Percentiles rank a stretch among this genome's conserved stretches.
Conservation (phyloP, 2,113 vertebrate species). For the Alethe diademata region DNA sequence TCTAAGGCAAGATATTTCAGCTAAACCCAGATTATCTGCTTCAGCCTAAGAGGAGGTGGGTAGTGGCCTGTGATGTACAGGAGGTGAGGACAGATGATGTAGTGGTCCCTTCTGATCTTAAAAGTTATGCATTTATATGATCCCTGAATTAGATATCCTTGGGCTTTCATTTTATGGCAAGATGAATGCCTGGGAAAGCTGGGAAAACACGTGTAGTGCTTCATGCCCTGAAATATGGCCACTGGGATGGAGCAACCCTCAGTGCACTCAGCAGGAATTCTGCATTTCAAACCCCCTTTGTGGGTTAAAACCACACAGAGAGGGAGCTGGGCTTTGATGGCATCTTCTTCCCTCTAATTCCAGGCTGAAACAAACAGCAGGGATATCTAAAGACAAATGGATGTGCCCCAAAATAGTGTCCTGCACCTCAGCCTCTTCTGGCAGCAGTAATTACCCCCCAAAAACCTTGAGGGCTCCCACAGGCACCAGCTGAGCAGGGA, state of each 20-base stretch:
- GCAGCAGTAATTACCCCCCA: neutral
- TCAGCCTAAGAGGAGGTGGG: neutral
- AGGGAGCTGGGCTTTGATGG: neutral
- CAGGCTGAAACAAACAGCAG: fast-evolving
- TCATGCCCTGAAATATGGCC: neutral
- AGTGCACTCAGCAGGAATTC: neutral
- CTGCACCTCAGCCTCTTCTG: neutral
- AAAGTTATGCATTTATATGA: neutral
- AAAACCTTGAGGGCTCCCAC: neutral
- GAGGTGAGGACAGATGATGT: neutral
- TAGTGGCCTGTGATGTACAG: neutral
- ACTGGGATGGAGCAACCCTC: neutral
- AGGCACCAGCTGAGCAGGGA: neutral
- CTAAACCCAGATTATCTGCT: neutral
- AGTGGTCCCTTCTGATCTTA: neutral
- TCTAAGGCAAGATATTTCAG: neutral
- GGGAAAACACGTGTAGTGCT: neutral
- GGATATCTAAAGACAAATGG: neutral
- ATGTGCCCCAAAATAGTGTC: neutral
- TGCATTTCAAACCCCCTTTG: neutral
- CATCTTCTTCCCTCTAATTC: neutral
- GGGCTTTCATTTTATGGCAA: neutral
- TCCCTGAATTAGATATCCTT: neutral
- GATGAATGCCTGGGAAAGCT: neutral
- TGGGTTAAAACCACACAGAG: neutral